Evolutionary conservation across 2,888 invertebrate species (phyloP).

Genomic region (Danaus chrysippus): DNA sequence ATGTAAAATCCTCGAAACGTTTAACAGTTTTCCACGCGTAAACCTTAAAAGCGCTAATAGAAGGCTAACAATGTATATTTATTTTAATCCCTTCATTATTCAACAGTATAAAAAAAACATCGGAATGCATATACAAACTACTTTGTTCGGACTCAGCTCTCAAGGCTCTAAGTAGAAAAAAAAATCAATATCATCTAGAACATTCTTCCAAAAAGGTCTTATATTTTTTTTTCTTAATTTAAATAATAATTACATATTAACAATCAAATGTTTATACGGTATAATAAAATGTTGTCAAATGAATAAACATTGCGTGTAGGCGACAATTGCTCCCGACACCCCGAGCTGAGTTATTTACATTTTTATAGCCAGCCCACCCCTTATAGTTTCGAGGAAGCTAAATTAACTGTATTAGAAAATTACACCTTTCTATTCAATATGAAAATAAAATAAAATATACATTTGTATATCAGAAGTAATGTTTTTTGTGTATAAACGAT

Average conservation of each 20-base stretch:
- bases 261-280: neutral
- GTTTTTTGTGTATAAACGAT: neutral
- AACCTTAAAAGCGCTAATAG: slow-evolving; percentile 29
- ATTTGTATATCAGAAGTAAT: neutral
- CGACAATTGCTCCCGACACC: slow-evolving; percentile 29
- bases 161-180: slow-evolving; percentile 6
- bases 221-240: neutral
- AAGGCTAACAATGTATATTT: slow-evolving; percentile 27
- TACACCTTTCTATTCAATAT: slow-evolving; percentile 9
- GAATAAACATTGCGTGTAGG: slow-evolving; percentile 21
- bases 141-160: slow-evolving; percentile 21
- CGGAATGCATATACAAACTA: slow-evolving; percentile 31
- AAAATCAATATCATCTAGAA: neutral
- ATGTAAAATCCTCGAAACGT: slow-evolving; percentile 8
- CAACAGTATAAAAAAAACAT: slow-evolving; percentile 25
- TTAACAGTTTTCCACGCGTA: slow-evolving; percentile 11
- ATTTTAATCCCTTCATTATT: slow-evolving; percentile 28
- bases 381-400: slow-evolving; percentile 11
- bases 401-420: slow-evolving; percentile 8
- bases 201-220: no score
- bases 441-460: neutral
- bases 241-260: neutral
- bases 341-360: slow-evolving; percentile 47
- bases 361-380: slow-evolving; percentile 52
- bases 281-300: slow-evolving; percentile 9